A percentile compares a stretch with the other conserved stretches of the same genome.
Conservation (phyloP, 2,797 vertebrate genomes). For the Poeciliopsis paucimaculata region DNA sequence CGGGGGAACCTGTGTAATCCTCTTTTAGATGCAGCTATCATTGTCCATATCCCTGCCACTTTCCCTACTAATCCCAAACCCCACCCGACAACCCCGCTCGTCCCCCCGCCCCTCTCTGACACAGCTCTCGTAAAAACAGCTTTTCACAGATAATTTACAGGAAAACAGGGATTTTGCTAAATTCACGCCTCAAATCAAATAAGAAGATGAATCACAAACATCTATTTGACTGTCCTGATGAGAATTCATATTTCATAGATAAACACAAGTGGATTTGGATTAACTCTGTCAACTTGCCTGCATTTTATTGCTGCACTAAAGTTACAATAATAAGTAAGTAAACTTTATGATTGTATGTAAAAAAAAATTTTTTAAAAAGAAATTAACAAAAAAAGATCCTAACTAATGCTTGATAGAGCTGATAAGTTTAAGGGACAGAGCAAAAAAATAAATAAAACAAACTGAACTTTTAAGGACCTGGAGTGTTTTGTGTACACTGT, state of each 20-base stretch:
- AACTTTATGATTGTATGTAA: not conserved
- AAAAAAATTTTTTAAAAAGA: not conserved
- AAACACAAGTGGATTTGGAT: not conserved
- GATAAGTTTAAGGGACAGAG: no score
- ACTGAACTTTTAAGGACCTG: no score
- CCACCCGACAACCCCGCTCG: not conserved
- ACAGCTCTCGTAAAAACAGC: constrained; percentile 15
- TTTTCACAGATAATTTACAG: not conserved
- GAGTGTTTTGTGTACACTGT: not conserved
- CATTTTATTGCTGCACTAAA: constrained; percentile 3
- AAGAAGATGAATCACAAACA: not conserved
- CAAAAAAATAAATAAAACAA: not conserved
- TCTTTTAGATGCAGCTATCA: constrained; percentile 78
- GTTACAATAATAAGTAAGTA: not conserved
- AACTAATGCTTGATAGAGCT: not conserved
- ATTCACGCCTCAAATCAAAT: not conserved
- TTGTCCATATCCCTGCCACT: constrained; percentile 62
- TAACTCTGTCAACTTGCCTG: not conserved
- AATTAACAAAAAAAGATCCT: not conserved
- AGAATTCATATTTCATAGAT: not conserved
- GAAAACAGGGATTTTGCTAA: not conserved
- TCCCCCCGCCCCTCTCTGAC: not conserved
- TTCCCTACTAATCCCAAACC: constrained; percentile 69
- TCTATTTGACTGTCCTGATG: not conserved
- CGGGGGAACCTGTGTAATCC: constrained; percentile 76